phyloP scores from a whole-genome alignment of 2,113 vertebrate species.

The Prunella himalayana region DNA sequence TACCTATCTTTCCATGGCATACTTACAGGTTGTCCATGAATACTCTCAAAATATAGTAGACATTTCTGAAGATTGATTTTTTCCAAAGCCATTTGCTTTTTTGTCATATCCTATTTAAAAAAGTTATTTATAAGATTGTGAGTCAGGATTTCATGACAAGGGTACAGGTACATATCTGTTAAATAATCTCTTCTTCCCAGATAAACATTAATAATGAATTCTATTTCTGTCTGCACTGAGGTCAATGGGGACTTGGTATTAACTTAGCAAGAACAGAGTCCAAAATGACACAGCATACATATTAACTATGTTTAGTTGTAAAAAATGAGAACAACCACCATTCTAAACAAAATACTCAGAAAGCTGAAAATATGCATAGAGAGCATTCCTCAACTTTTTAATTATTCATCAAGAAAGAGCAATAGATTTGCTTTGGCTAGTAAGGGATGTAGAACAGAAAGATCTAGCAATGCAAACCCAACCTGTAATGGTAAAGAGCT shows the following conservation, averaged over 20 bases:
- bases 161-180: neutral
- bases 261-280: neutral
- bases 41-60: constrained; percentile 80
- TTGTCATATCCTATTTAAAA: constrained; percentile 79
- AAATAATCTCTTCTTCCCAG: neutral
- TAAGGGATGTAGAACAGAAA: neutral
- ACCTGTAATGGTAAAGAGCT: neutral
- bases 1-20: constrained; percentile 24
- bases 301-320: neutral
- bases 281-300: neutral
- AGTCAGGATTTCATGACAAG: neutral
- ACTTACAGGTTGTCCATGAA: constrained; percentile 79
- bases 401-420: neutral
- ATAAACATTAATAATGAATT: neutral
- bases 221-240: neutral
- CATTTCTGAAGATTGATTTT: constrained; percentile 84
- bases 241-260: neutral
- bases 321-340: neutral
- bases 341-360: neutral
- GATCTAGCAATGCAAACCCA: neutral
- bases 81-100: constrained; percentile 79
- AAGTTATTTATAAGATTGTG: constrained; percentile 43
- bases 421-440: neutral
- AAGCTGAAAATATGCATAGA: neutral
- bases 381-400: neutral